Base-by-base conservation (phyloP, 1,140 invertebrate species). In the Trialeurodes vaporariorum region DNA sequence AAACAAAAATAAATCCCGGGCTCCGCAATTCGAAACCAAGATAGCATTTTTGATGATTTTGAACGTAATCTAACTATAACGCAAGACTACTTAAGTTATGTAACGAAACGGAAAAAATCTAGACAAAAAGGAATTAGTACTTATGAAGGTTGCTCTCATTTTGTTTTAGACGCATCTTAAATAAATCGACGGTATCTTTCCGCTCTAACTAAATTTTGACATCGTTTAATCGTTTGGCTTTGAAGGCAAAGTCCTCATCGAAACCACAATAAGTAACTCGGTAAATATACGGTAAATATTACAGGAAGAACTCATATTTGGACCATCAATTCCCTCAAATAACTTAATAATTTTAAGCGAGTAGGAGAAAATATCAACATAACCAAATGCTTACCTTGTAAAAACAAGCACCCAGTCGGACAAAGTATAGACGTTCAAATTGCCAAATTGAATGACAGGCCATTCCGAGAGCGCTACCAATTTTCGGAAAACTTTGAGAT, bases 371-470 rank as follows among this genome's bases (percentile, higher is more conserved):
- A 64, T 34, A 34, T n/a, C 23, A 63, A 27, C 49, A 21, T 34
- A 12, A 27, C 27, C 1, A 26, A 12, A 2, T n/a, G 40, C 34
- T 1, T 63, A 69, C 69, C 69, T 49, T 11, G 63, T 60, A 27
- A 70, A 61, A 17, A 66, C 69, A 24, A 70, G 64, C 21, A 70
- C 65, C 69, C 69, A 70, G 24, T 61, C n/a, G n/a, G 65, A 63
- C 2, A 70, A 21, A 0, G 65, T 61, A 17, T 70, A 64, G 23
- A 70, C 1, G 22, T 70, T 49, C 27, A 67, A 67, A 64, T 66
- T 40, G 17, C 70, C 70, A 25, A 65, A 59, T 24, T 64, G 22
- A 26, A 71, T 64, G 0, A 65, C 66, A 0, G 49, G 63, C 21
- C 17, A 63, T 27, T 62, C 25, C 25, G 66, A 64, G 23, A 70